Evolutionary conservation across 2,888 invertebrate genomes (phyloP).

Genomic region (Ornithoptera alexandrae): DNA sequence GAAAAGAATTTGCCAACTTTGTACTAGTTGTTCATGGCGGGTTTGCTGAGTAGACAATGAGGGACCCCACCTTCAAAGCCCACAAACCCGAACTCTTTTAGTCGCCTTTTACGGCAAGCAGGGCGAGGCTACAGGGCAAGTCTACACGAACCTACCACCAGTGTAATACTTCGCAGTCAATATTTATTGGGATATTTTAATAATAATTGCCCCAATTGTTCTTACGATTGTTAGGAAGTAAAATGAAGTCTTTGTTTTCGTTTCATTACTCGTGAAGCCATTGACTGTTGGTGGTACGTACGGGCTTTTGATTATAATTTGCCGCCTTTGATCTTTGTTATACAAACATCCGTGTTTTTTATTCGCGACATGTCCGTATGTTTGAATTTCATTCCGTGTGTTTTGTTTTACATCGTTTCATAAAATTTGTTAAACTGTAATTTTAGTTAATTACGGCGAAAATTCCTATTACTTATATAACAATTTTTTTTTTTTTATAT

Average conservation of each 20-base stretch:
- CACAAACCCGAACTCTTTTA: too few species aligned
- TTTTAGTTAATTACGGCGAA: background rate
- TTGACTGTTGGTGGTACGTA: slow-evolving; percentile 16
- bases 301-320: slow-evolving; percentile 22
- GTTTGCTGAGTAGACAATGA: too few species aligned
- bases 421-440: background rate
- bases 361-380: slow-evolving; percentile 8
- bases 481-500: background rate
- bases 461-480: background rate
- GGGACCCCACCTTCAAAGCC: too few species aligned
- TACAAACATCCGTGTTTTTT: slow-evolving; percentile 12
- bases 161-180: background rate
- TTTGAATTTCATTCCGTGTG: slow-evolving; percentile 17
- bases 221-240: slow-evolving; percentile 10
- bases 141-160: background rate
- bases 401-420: background rate
- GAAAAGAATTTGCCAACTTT: too few species aligned
- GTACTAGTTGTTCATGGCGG: too few species aligned
- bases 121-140: too few species aligned
- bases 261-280: slow-evolving; percentile 27
- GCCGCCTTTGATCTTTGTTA: slow-evolving; percentile 23
- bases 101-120: too few species aligned
- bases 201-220: slow-evolving; percentile 13
- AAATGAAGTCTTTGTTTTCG: slow-evolving; percentile 22
- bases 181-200: slow-evolving; percentile 13